These are phyloP conservation scores for Muschampia plurimacula DNA, from an alignment of 2,888 invertebrate genomes.

Conservation along the genomic window DNA sequence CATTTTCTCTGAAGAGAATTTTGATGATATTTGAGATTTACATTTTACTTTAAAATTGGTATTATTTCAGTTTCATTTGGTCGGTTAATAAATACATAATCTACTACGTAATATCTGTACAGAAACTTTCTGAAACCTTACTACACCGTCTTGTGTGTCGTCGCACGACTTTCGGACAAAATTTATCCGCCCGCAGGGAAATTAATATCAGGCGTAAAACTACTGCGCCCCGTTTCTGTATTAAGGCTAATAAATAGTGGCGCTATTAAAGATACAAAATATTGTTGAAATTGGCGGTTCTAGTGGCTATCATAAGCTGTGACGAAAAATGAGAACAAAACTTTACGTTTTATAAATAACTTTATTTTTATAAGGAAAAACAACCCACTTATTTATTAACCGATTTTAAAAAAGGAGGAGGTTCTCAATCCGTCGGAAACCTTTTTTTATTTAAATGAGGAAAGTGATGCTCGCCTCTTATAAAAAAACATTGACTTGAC, in stretches of 20 bases:
- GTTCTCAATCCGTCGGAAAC: too few relatives aligned
- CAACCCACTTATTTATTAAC: too few relatives aligned
- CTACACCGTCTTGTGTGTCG: constrained; percentile 11
- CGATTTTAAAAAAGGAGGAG: too few relatives aligned
- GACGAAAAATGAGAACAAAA: neutral
- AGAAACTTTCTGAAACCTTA: constrained; percentile 15
- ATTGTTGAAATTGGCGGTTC: neutral
- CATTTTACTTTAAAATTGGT: neutral
- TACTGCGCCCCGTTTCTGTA: constrained; percentile 20
- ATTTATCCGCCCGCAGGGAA: constrained; percentile 81
- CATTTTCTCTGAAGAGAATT: neutral
- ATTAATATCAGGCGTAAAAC: constrained; percentile 75
- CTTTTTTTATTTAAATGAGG: too few relatives aligned
- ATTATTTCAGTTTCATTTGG: neutral
- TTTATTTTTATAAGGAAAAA: too few relatives aligned
- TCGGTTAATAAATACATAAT: neutral
- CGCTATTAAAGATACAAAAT: neutral
- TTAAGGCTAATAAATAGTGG: constrained; percentile 16
- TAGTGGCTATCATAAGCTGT: neutral
- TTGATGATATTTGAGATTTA: too few relatives aligned
- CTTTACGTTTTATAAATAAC: too few relatives aligned
- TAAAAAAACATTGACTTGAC: too few relatives aligned
- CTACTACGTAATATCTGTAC: neutral
- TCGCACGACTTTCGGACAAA: constrained; percentile 61
- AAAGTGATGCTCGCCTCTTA: too few relatives aligned